Base-by-base conservation (phyloP, 1,140 invertebrate genomes). In the Aradophagus sp. region DNA sequence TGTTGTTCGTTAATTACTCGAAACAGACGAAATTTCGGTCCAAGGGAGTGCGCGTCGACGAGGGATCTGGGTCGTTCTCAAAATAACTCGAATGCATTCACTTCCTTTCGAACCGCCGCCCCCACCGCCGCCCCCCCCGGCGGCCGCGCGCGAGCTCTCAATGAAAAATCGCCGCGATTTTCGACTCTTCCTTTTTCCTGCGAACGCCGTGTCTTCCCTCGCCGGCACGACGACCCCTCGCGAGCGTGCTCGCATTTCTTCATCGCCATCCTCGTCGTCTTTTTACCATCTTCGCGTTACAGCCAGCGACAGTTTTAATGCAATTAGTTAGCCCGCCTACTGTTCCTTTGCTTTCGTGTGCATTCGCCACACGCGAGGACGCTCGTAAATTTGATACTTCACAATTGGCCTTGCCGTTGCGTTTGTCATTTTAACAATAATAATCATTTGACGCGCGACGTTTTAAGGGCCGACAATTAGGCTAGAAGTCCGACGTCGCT, bases 31-130 rank as follows among this genome's bases (percentile, higher is more conserved):
- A 83, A 79, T 72, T 71, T 61, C 62, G 59, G 63, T 76, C 70
- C 72, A 70, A 75, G 73, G 74, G 71, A 80, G 75, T 70, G 62
- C 66, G 62, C 66, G 77, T 67, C 71, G 67, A 61, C 70, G 72
- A 69, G 71, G 75, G 77, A 84, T 82, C 81, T 84, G 71, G 82
- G 82, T 84, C 82, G 79, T 65, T 83, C 77, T 78, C 75, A 73
- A 84, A 84, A 83, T 82, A 83, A 75, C 75, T 73, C 73, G 62
- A 76, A 80, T 83, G 80, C 78, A 80, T 82, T 79, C 77, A 81
- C 75, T 75, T 70, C 69, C 61, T 67, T 61, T 58, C 45, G 20
- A 52, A 31, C 62, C 34, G 73, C 67, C 63, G n/a, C n/a, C n/a
- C n/a, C n/a, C n/a, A n/a, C n/a, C n/a, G n/a, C n/a, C n/a, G n/a